phyloP scores from a whole-genome alignment of 2,797 vertebrate species.

The Myotis daubentonii region DNA sequence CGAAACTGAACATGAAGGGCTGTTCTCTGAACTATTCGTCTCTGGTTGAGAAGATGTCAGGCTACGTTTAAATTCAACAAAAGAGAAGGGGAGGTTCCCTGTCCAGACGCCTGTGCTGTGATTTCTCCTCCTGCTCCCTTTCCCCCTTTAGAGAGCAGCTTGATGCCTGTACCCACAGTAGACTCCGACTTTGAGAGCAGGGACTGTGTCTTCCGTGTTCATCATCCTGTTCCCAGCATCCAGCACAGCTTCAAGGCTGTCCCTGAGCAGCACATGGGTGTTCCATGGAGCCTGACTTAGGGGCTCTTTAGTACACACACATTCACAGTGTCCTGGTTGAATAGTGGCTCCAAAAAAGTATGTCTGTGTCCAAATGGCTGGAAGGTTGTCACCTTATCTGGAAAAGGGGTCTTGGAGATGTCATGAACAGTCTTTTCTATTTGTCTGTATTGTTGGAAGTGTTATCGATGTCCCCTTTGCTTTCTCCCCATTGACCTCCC shows the following conservation, averaged over 20 bases:
- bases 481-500: no score
- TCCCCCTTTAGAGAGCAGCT: background rate
- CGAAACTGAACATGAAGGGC: background rate
- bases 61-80: background rate
- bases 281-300: background rate
- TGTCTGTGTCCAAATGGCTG: background rate
- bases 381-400: background rate
- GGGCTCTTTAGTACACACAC: background rate
- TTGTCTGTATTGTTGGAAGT: no score
- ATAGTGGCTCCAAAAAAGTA: background rate
- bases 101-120: background rate
- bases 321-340: background rate
- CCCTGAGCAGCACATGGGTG: background rate
- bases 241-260: background rate
- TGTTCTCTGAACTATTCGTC: background rate
- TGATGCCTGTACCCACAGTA: background rate
- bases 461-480: no score
- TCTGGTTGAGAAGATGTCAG: background rate
- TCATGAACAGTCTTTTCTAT: background rate
- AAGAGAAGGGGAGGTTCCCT: background rate
- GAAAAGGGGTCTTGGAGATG: background rate
- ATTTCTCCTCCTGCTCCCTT: background rate
- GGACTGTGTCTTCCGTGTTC: background rate
- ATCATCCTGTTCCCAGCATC: background rate
- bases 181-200: background rate